Percentiles rank a stretch among this genome's conserved stretches.
phyloP scores from a whole-genome alignment of 2,797 vertebrate species.

The Chaetodon trifasciatus region DNA sequence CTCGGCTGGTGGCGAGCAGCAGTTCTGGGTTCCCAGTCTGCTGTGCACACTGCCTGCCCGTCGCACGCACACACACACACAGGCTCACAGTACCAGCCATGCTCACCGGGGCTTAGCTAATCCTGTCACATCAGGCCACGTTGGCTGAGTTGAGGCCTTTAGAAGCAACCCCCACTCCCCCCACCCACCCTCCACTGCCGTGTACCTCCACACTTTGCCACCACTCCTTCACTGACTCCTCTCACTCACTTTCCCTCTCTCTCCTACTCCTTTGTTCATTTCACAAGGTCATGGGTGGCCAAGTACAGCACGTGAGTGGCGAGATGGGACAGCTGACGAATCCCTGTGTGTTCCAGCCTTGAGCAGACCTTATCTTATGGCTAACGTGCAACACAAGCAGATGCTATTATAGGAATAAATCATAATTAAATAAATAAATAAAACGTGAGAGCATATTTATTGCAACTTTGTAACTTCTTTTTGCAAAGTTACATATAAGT shows the following conservation, averaged over 20 bases:
- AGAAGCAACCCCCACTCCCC: conserved; percentile 46
- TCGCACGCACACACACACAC: conserved; percentile 45
- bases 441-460: not conserved
- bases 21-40: conserved; percentile 78
- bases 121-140: conserved; percentile 86
- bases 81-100: conserved; percentile 80
- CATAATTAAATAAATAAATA: conserved; percentile 9
- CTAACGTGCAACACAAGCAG: conserved; percentile 34
- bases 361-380: conserved; percentile 35
- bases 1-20: conserved; percentile 83
- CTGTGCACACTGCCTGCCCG: conserved; percentile 58
- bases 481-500: conserved; percentile 1
- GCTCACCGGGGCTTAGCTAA: conserved; percentile 87
- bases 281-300: conserved; percentile 76
- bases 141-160: conserved; percentile 82
- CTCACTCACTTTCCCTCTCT: conserved; percentile 55
- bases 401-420: conserved; percentile 10
- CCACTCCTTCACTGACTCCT: conserved; percentile 60
- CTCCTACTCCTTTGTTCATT: conserved; percentile 65
- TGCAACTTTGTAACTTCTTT: conserved; percentile 7
- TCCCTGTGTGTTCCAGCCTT: conserved; percentile 44
- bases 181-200: conserved; percentile 41
- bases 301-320: conserved; percentile 48
- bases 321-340: conserved; percentile 64
- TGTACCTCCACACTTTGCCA: conserved; percentile 63